Conservation (phyloP, 35 echinoderm and acorn worm species). For the Lytechinus variegatus region DNA sequence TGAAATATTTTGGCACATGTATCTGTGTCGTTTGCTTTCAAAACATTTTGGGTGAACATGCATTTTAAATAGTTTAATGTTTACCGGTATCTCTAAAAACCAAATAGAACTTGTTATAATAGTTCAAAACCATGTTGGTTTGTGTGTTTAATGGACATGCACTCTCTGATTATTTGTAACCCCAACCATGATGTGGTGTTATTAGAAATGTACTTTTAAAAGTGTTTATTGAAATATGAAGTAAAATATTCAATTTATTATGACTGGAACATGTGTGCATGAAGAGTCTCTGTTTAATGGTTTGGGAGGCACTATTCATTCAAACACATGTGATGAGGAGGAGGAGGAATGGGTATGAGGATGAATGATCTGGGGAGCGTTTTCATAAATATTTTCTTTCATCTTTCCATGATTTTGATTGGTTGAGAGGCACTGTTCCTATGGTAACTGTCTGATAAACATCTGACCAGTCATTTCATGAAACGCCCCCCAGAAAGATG, state of each 20-base stretch:
- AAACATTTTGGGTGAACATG: neutral
- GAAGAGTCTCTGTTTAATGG: neutral
- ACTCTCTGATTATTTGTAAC: neutral
- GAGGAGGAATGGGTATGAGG: neutral
- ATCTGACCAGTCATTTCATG: too few relatives aligned
- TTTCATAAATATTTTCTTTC: too few relatives aligned
- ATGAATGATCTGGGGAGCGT: too few relatives aligned
- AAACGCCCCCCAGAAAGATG: too few relatives aligned
- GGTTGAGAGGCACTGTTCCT: too few relatives aligned
- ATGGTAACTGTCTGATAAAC: too few relatives aligned
- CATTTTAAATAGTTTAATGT: neutral
- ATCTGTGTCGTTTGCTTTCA: neutral
- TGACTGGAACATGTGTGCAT: neutral
- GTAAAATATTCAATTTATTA: neutral
- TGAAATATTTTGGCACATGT: too few relatives aligned
- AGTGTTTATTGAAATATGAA: conserved; percentile 3
- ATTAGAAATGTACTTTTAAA: neutral
- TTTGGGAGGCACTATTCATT: too few relatives aligned
- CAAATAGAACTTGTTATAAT: neutral
- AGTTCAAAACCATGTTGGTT: neutral
- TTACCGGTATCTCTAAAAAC: neutral
- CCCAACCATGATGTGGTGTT: neutral
- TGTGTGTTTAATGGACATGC: neutral
- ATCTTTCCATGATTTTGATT: too few relatives aligned
- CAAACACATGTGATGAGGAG: neutral